phyloP scores from a whole-genome alignment of 2,113 vertebrate species.

The Misgurnus mizolepis region DNA sequence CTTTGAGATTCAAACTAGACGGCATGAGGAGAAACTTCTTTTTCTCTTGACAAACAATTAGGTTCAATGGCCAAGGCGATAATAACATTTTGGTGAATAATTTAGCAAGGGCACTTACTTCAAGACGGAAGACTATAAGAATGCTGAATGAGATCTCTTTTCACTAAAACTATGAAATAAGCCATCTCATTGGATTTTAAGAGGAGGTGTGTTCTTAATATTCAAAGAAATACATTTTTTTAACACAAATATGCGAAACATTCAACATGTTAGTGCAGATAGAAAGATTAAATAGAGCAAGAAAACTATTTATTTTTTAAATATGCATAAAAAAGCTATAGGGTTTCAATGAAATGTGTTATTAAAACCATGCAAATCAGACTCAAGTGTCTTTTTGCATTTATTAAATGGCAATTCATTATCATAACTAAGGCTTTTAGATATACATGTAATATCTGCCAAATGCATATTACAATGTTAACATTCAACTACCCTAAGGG shows the following conservation, averaged over 20 bases:
- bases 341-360: background rate
- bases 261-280: background rate
- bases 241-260: no score
- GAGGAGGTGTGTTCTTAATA: background rate
- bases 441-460: no score
- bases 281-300: background rate
- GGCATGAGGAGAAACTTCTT: background rate
- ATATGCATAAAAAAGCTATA: background rate
- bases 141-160: background rate
- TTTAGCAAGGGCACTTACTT: background rate
- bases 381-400: no score
- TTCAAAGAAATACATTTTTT: no score
- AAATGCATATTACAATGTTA: no score
- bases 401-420: no score
- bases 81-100: background rate
- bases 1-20: background rate
- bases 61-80: background rate
- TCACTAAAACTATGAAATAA: background rate
- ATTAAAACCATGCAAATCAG: no score
- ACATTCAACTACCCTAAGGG: background rate
- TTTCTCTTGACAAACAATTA: background rate
- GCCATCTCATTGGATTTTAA: background rate
- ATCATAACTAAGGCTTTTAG: no score
- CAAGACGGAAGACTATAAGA: background rate
- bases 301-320: background rate